Evolutionary conservation across 2,113 vertebrate species (phyloP).

Genomic region (Alouatta palliata): DNA sequence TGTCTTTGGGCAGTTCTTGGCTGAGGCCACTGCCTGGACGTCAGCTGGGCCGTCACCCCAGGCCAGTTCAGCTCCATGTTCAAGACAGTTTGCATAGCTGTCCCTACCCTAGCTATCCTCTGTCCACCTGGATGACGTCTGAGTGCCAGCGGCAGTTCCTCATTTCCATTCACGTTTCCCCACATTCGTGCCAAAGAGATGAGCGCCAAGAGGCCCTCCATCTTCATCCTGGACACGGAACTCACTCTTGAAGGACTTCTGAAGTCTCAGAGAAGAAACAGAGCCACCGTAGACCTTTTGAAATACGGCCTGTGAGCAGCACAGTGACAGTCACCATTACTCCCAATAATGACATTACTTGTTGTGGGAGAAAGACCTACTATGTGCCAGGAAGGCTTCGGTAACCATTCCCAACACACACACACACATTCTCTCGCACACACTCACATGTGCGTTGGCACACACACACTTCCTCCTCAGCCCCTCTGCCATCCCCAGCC

Average conservation of each 20-base stretch:
- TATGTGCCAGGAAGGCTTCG: background rate
- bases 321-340: background rate
- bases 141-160: background rate
- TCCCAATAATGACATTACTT: no score
- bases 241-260: background rate
- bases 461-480: accelerated
- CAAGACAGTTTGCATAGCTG: background rate
- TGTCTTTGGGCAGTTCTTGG: background rate
- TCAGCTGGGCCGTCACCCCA: background rate
- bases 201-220: no score
- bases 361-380: background rate
- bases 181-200: background rate
- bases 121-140: background rate
- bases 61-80: background rate
- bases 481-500: background rate
- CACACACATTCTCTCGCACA: background rate
- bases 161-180: background rate
- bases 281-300: background rate
- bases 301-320: background rate
- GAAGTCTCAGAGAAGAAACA: background rate
- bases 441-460: accelerated
- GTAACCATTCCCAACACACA: background rate
- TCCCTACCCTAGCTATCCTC: background rate
- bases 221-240: background rate
- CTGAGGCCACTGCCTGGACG: background rate